Percentiles rank a stretch among this genome's conserved stretches.
phyloP scores from a whole-genome alignment of 2,888 invertebrate genomes.

The Steromphala cineraria region DNA sequence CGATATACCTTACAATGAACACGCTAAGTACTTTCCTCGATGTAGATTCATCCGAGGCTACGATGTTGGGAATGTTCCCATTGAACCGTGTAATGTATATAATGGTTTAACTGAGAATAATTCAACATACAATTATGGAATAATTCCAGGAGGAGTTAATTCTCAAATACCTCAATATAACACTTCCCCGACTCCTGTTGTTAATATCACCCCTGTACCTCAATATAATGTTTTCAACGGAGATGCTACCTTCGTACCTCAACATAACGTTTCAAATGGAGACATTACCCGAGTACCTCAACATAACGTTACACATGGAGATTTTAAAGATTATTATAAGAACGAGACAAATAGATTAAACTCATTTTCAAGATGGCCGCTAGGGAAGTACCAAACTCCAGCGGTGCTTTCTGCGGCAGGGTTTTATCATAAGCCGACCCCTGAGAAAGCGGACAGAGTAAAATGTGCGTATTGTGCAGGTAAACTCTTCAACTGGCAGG shows the following conservation, averaged over 20 bases:
- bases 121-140: too few relatives aligned
- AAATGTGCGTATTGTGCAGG: conserved; percentile 7
- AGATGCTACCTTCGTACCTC: too few relatives aligned
- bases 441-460: background rate
- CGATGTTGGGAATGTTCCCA: background rate
- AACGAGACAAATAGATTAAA: background rate
- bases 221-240: too few relatives aligned
- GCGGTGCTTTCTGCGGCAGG: background rate
- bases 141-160: too few relatives aligned
- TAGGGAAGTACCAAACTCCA: background rate
- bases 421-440: background rate
- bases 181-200: too few relatives aligned
- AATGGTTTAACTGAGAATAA: too few relatives aligned
- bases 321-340: background rate
- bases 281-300: too few relatives aligned
- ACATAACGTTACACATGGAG: too few relatives aligned
- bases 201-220: too few relatives aligned
- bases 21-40: background rate
- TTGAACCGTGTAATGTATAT: background rate
- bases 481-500: background rate
- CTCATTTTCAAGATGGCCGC: conserved; percentile 1
- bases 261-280: too few relatives aligned
- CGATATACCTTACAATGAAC: background rate
- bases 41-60: background rate
- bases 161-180: too few relatives aligned